These are phyloP conservation scores for Bombus affinis DNA, from an alignment of 1,140 invertebrate species.

Conservation along the genomic window DNA sequence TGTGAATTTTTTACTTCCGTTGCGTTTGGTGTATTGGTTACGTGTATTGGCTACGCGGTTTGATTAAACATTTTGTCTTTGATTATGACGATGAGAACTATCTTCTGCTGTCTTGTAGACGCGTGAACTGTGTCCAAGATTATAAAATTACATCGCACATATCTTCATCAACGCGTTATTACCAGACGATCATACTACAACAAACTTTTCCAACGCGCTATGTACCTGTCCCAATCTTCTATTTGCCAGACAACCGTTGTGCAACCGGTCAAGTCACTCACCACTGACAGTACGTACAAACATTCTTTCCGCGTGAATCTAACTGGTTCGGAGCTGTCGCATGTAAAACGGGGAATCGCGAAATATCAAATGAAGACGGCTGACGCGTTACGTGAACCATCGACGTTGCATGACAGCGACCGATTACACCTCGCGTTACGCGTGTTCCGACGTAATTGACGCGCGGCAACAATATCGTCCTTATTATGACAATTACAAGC, in stretches of 20 bases:
- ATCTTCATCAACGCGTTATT: background rate
- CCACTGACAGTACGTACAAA: background rate
- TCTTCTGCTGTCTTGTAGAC: background rate
- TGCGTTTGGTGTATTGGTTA: too few species aligned
- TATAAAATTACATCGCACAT: background rate
- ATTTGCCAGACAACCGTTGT: background rate
- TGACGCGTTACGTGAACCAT: slow-evolving; percentile 44
- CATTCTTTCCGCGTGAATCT: background rate
- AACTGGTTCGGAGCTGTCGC: too few species aligned
- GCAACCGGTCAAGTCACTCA: background rate
- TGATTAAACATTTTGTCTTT: too few species aligned
- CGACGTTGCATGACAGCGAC: slow-evolving; percentile 66
- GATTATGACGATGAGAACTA: too few species aligned
- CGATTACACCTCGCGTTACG: slow-evolving; percentile 56
- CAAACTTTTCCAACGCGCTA: background rate
- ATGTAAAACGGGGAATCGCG: background rate
- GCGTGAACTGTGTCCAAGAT: background rate
- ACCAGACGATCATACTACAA: background rate
- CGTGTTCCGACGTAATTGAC: slow-evolving; percentile 72
- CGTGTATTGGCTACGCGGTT: too few species aligned
- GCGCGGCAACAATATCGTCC: slow-evolving; percentile 70
- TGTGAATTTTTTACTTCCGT: background rate
- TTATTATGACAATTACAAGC: slow-evolving; percentile 77
- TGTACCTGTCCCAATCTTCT: background rate
- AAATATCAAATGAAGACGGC: background rate